phyloP scores from a whole-genome alignment of 53 echinoderm and acorn worm genomes.

The Apostichopus leukothele region DNA sequence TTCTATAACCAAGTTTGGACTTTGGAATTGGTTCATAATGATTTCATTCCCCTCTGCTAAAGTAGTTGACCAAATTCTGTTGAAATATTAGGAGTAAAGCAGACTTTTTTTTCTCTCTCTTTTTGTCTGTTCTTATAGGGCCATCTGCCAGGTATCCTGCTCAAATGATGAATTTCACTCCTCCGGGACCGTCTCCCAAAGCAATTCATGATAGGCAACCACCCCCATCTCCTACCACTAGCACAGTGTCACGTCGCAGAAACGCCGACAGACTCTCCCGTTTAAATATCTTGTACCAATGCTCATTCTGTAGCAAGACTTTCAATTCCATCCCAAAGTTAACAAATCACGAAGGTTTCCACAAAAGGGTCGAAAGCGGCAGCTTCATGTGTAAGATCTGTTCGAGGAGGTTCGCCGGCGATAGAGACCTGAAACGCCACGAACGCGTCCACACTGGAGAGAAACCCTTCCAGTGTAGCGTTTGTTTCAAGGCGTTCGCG shows the following conservation, averaged over 20 bases:
- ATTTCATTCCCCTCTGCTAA: no score
- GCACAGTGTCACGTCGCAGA: background rate
- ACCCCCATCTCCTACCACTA: background rate
- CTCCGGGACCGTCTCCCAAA: background rate
- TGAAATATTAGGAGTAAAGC: background rate
- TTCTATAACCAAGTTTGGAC: background rate
- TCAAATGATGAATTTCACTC: background rate
- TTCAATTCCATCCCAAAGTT: constrained; percentile 4
- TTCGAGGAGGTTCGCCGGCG: background rate
- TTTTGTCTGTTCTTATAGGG: constrained; percentile 4
- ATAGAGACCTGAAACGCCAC: background rate
- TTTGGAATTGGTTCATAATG: no score
- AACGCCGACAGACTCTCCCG: background rate
- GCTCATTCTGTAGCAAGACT: constrained; percentile 1
- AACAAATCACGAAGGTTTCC: background rate
- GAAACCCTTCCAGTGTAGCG: background rate
- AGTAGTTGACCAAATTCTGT: no score
- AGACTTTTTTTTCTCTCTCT: background rate
- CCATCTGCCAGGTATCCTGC: background rate
- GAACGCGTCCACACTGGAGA: background rate
- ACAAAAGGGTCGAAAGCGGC: background rate
- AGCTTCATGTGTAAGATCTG: constrained; percentile 2
- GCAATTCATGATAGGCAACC: background rate
- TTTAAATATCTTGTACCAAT: background rate
- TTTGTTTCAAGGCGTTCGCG: background rate